Evolutionary conservation across 2,888 invertebrate species (phyloP), one percentile per base, ranked within the genome.

Genomic region (Ormyrus labotus): DNA sequence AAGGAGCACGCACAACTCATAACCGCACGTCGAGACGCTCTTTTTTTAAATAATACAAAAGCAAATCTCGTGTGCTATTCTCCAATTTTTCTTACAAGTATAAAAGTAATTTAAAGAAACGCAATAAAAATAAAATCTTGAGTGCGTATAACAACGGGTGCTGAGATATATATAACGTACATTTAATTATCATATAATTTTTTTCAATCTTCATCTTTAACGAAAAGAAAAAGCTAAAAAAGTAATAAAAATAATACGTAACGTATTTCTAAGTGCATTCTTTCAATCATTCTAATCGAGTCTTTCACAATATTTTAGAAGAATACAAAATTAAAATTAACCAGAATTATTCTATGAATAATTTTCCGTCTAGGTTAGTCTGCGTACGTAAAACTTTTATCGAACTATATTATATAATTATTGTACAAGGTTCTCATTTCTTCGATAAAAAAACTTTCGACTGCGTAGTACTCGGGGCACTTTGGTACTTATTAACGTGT

Each of bases 1-100:
- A 82, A 82, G 68, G 78, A 80, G 82, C 78, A 82, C 82, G 82
- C 81, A 82, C 82, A 82, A 82, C 47, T 82, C 48, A 60, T 73
- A 69, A 73, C 68, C 68, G 70, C 64, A 81, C 72, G 79, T 77
- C 77, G 77, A 84, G 70, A 81, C 68, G 72, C 80, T 72, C 76
- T 81, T 82, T 64, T 68, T 67, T 65, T 58, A 67, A 34, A 34
- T 50, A 64, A 58, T 34, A 34, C 34, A 34, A 7, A 78, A 67
- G 19, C 34, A 69, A 65, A 73, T 8, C 19, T 68, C 47, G 10
- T 63, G 19, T 58, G 50, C 55, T 70, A 34, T 75, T 75, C 47
- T 74, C n/a, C 47, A 48, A 8, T 74, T 45, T 68, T 63, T 64
- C 50, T 57, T 68, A 60, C 6, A 19, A 48, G 19, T 48, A 48